Conservation (phyloP, 53 echinoderm and acorn worm species). For the Antedon mediterranea region DNA sequence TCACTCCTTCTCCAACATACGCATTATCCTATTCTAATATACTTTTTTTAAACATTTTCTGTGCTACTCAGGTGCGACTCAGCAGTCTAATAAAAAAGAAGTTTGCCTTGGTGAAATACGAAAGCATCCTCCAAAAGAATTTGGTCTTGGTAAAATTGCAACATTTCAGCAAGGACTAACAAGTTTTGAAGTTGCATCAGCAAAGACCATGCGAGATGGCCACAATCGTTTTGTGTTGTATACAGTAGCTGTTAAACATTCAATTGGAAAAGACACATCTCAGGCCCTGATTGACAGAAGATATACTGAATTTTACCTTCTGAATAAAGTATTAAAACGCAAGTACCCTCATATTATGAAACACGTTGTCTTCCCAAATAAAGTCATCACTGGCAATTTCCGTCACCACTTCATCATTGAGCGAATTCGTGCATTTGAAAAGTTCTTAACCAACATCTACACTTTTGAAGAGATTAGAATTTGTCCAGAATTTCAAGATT, state of each 20-base stretch:
- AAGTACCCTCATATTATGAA: slow-evolving; percentile 66
- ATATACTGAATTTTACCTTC: slow-evolving; percentile 73
- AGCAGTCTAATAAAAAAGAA: no score
- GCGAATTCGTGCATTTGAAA: slow-evolving; percentile 86
- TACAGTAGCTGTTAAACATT: slow-evolving; percentile 69
- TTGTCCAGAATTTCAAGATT: slow-evolving; percentile 57
- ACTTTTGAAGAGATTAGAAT: slow-evolving; percentile 48
- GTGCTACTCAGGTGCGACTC: no score
- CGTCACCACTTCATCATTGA: slow-evolving; percentile 82
- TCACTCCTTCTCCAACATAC: no score
- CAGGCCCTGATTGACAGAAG: slow-evolving; percentile 78
- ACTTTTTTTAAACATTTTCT: no score
- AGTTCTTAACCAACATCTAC: slow-evolving; percentile 53
- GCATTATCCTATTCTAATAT: no score
- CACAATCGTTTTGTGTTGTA: slow-evolving; percentile 81
- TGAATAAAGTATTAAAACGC: slow-evolving; percentile 46
- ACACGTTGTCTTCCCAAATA: slow-evolving; percentile 57
- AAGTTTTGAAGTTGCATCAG: slow-evolving; percentile 70
- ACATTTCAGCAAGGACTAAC: slow-evolving; percentile 65
- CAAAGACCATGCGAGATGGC: slow-evolving; percentile 87
- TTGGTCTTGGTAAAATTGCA: slow-evolving; percentile 24
- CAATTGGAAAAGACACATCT: slow-evolving; percentile 71
- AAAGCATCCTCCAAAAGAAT: slow-evolving; percentile 17
- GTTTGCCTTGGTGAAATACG: slow-evolving; percentile 46
- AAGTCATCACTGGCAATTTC: slow-evolving; percentile 78